These are phyloP conservation scores for Pseudomyrmex concolor DNA, from an alignment of 1,140 invertebrate genomes.

Conservation along the genomic window DNA sequence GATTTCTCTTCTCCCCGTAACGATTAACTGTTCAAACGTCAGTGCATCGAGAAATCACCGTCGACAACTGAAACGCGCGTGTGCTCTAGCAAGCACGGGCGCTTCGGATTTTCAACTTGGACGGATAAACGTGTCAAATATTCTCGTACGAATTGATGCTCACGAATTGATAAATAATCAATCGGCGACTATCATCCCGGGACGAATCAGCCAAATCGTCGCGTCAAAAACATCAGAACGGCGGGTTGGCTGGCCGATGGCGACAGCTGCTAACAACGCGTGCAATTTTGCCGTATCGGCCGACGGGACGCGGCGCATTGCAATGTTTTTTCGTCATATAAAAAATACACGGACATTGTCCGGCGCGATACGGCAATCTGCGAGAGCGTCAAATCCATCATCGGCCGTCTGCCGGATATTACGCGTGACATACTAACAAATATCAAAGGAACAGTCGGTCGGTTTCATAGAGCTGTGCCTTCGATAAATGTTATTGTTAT, in stretches of 20 bases:
- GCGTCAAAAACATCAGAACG: conserved; percentile 76
- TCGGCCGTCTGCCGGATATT: conserved; percentile 49
- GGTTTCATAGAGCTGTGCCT: conserved; percentile 35
- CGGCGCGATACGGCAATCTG: conserved; percentile 47
- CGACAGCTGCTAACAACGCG: conserved; percentile 75
- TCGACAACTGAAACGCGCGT: background rate
- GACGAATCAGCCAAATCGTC: conserved; percentile 63
- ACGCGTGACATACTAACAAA: conserved; percentile 54
- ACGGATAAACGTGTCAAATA: conserved; percentile 30
- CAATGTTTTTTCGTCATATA: conserved; percentile 58
- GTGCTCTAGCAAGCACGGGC: background rate
- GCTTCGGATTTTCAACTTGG: conserved; percentile 14
- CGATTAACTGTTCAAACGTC: background rate
- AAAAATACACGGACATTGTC: conserved; percentile 57
- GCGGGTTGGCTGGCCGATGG: conserved; percentile 71
- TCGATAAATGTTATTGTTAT: conserved; percentile 58
- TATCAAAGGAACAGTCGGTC: conserved; percentile 41
- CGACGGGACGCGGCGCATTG: conserved; percentile 21
- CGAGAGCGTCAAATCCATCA: conserved; percentile 59
- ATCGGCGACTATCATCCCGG: conserved; percentile 66
- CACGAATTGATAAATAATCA: conserved; percentile 69
- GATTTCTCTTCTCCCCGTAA: conserved; percentile 6
- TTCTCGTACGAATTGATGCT: conserved; percentile 56
- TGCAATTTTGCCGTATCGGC: conserved; percentile 69
- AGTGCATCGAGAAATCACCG: background rate